Percentiles rank a stretch among this genome's conserved stretches.
These are phyloP conservation scores for Cecidostiba fungosa DNA, from an alignment of 2,888 invertebrate genomes.

Conservation along the genomic window DNA sequence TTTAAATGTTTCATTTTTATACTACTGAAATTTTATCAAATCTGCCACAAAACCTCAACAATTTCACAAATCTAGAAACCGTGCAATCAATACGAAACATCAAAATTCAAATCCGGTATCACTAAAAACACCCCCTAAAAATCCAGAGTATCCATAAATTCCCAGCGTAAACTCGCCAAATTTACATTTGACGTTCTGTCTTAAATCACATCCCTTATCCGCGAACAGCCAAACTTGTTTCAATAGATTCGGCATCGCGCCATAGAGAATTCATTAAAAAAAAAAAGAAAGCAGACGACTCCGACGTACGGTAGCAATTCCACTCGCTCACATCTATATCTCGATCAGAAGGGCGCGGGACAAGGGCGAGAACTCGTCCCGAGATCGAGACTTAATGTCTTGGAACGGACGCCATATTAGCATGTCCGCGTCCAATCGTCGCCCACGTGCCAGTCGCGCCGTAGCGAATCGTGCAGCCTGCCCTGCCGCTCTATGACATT, in stretches of 20 bases:
- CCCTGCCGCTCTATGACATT: conserved; percentile 72
- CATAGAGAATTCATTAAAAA: conserved; percentile 24
- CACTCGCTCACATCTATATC: conserved; percentile 46
- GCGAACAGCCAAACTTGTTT: conserved; percentile 50
- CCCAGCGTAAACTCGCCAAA: conserved; percentile 25
- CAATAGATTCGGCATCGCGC: conserved; percentile 57
- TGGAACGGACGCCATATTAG: conserved; percentile 80
- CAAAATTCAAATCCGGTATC: neutral
- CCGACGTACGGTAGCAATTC: conserved; percentile 50
- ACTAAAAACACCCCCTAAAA: neutral
- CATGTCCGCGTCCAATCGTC: conserved; percentile 80
- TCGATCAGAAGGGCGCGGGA: conserved; percentile 38
- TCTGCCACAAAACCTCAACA: neutral
- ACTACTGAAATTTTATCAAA: neutral
- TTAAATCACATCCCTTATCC: conserved; percentile 52
- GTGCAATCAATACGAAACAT: neutral
- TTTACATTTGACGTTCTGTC: conserved; percentile 53
- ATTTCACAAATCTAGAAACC: neutral
- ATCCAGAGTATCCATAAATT: conserved; percentile 58
- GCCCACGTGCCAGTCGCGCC: conserved; percentile 77
- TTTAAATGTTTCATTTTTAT: too few relatives aligned
- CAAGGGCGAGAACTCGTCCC: conserved; percentile 18
- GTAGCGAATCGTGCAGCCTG: conserved; percentile 62
- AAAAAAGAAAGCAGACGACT: neutral
- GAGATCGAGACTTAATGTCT: conserved; percentile 75